phyloP scores from a whole-genome alignment of 2,113 vertebrate genomes.

The Clarias batrachus region DNA sequence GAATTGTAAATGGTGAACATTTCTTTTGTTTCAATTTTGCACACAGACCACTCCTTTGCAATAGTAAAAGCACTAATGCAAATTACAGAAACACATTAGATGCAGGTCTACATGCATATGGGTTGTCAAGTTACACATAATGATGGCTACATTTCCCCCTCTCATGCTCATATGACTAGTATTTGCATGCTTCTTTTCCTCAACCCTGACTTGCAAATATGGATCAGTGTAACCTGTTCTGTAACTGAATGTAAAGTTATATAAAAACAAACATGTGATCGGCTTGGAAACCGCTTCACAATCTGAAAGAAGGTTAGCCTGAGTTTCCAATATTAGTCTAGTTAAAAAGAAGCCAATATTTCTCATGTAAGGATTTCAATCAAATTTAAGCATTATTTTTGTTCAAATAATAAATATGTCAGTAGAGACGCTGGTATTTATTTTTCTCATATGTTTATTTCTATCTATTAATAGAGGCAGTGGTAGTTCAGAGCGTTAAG shows the following conservation, averaged over 20 bases:
- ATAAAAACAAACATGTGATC: neutral
- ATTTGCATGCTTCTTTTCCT: slow-evolving; percentile 15
- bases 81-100: neutral
- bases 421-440: neutral
- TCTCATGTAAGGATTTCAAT: neutral
- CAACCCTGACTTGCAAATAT: neutral
- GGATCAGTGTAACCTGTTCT: neutral
- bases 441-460: neutral
- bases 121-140: neutral
- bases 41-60: neutral
- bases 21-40: neutral
- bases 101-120: neutral
- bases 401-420: neutral
- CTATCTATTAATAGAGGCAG: neutral
- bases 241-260: neutral
- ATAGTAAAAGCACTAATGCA: slow-evolving; percentile 1
- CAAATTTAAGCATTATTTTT: neutral
- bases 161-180: neutral
- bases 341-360: neutral
- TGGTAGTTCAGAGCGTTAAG: no score
- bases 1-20: neutral
- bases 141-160: neutral
- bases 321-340: neutral
- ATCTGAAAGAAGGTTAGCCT: neutral
- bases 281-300: neutral